These are phyloP conservation scores for Spea multiplicata DNA, from an alignment of 2,113 vertebrate species.

Conservation along the genomic window DNA sequence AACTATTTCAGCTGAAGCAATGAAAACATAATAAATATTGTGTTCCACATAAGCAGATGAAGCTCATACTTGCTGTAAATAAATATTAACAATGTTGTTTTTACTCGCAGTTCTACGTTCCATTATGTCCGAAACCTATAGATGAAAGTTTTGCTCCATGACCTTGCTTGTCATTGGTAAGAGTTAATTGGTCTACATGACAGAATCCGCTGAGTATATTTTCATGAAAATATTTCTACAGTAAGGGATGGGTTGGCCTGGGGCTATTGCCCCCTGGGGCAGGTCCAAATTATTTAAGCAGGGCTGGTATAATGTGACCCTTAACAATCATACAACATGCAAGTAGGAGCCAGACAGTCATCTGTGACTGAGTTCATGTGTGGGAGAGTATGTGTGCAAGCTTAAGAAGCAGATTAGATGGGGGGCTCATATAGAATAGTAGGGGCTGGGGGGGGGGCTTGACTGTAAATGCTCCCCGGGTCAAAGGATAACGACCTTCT, in stretches of 20 bases:
- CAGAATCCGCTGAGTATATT: not conserved
- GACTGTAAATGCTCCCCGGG: no score
- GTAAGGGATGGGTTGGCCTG: no score
- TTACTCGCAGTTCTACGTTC: not conserved
- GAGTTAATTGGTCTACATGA: not conserved
- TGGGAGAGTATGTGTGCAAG: no score
- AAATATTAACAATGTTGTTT: slow-evolving; percentile 19
- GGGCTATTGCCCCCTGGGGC: not conserved
- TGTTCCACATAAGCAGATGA: slow-evolving; percentile 28
- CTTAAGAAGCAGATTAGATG: no score
- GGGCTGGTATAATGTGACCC: no score
- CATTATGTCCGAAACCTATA: not conserved
- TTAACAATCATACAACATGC: no score
- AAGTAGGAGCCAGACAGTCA: no score
- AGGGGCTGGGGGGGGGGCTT: no score
- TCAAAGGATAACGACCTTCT: no score
- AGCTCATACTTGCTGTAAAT: slow-evolving; percentile 18
- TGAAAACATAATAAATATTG: slow-evolving; percentile 34
- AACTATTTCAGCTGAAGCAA: slow-evolving; percentile 40
- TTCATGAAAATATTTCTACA: not conserved
- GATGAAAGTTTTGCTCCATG: not conserved
- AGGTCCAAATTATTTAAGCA: not conserved
- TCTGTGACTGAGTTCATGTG: no score
- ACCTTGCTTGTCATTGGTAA: not conserved
- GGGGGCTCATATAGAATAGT: no score